Base-by-base conservation (phyloP, 2,888 invertebrate species). In the Xylophagus ater region DNA sequence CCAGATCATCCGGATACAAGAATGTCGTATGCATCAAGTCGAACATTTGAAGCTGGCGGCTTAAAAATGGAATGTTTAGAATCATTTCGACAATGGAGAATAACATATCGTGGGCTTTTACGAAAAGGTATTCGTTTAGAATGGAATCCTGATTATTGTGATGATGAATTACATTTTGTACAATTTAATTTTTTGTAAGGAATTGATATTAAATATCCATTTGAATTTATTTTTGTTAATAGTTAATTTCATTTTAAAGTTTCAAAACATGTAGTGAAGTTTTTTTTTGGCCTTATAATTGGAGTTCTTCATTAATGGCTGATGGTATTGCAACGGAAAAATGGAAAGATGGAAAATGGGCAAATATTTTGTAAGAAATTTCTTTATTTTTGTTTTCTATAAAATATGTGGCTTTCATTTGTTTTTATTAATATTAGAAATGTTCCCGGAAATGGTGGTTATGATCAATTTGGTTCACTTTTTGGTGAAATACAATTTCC, bases 61-160 rank as follows among this genome's bases (percentile, higher is more conserved):
- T 56, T 85, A 25, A 70, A 69, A 47, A 66, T 85, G 19, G 73
- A 75, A 49, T 62, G 74, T 26, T 50, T 80, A 29, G 75, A 81
- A 50, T 71, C 77, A 0, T 69, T 73, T 53, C 59, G 60, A 42
- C 67, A 71, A 40, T 70, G 79, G 66, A 69, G 81, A 51, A 66
- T 86, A 13, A 59, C 73, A 20, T 86, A 71, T 57, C 82, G 80
- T 56, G 85, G 85, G 1, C 58, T 78, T n/a, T 57, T 84, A 31
- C 70, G 65, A 51, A 70, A 67, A 51, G 58, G 59, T 18, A 53
- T 58, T 8, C 59, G 65, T 32, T 55, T 54, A 17, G 49, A 50
- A 9, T 57, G 66, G 34, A 34, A 24, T 13, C 35, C 34, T 15
- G 48, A 50, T 18, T 28, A 14, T 5, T 46, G 66, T 44, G 65